These are phyloP conservation scores for Sympetrum striolatum DNA, from an alignment of 2,888 invertebrate species.

Conservation along the genomic window DNA sequence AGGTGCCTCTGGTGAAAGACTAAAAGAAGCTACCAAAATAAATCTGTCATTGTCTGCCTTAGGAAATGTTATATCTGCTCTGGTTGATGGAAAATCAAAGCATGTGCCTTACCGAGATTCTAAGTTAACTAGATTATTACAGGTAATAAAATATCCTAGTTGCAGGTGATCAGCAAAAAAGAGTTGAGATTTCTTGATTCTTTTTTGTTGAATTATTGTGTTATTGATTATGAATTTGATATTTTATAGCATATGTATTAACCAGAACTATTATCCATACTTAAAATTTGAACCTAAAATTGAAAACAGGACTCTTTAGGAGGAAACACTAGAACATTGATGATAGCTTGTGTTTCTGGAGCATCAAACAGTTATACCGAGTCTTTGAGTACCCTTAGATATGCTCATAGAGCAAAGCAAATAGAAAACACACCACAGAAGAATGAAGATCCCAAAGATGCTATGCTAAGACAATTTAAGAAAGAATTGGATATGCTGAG, in stretches of 20 bases:
- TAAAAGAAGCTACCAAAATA: slow-evolving; percentile 90
- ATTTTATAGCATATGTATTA: neutral
- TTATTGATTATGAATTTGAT: neutral
- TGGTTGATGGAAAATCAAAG: slow-evolving; percentile 82
- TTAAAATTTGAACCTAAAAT: slow-evolving; percentile 39
- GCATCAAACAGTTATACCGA: slow-evolving; percentile 85
- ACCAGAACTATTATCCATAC: no score
- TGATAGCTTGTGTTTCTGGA: slow-evolving; percentile 86
- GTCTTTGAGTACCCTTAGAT: slow-evolving; percentile 80
- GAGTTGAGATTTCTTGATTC: no score
- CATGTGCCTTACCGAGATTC: slow-evolving; percentile 86
- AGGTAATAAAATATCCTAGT: slow-evolving; percentile 59
- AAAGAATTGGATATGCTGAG: slow-evolving; percentile 79
- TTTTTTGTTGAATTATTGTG: no score
- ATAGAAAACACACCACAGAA: slow-evolving; percentile 85
- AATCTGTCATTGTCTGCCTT: slow-evolving; percentile 86
- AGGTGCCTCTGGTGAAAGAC: slow-evolving; percentile 83
- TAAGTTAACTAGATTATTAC: slow-evolving; percentile 79
- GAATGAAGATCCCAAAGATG: slow-evolving; percentile 91
- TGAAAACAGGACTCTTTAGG: slow-evolving; percentile 73
- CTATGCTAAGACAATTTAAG: slow-evolving; percentile 82
- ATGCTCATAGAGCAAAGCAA: slow-evolving; percentile 85
- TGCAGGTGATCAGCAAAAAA: neutral
- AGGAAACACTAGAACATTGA: slow-evolving; percentile 87
- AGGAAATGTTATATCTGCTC: slow-evolving; percentile 87